Percentiles rank a stretch among this genome's conserved stretches.
Evolutionary conservation across 2,888 invertebrate species (phyloP).

Genomic region (Parelbella ahira): DNA sequence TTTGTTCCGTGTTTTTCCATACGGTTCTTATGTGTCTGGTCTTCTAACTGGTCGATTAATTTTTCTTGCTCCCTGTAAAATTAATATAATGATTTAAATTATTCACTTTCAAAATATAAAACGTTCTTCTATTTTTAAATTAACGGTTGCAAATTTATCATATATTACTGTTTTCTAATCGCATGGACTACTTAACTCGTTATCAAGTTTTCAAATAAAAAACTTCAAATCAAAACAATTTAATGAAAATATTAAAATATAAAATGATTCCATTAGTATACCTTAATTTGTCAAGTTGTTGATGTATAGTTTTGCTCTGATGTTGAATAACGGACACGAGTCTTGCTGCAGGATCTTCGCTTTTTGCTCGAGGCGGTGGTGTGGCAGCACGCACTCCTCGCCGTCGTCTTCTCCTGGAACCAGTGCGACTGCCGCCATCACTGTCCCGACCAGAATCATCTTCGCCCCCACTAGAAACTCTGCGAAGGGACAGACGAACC

Average conservation of each 20-base stretch:
- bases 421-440: slow-evolving; percentile 59
- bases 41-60: slow-evolving; percentile 88
- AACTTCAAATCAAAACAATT: no score
- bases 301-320: slow-evolving; percentile 71
- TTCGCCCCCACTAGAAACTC: slow-evolving; percentile 70
- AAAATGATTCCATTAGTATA: no score
- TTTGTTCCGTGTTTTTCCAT: slow-evolving; percentile 89
- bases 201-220: no score
- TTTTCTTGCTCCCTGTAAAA: slow-evolving; percentile 85
- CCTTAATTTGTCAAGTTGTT: slow-evolving; percentile 73
- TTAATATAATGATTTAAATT: not conserved
- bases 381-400: slow-evolving; percentile 51
- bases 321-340: slow-evolving; percentile 72
- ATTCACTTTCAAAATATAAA: not conserved
- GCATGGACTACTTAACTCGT: no score
- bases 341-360: slow-evolving; percentile 64
- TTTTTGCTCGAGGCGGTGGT: slow-evolving; percentile 56
- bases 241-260: no score
- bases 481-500: slow-evolving; percentile 72
- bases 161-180: no score
- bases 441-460: slow-evolving; percentile 76
- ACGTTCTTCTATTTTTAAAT: no score
- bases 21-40: slow-evolving; percentile 86
- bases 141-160: no score
- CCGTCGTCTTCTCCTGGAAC: slow-evolving; percentile 50